phyloP scores from a whole-genome alignment of 1,140 invertebrate species.

The Pseudachorutes palmiensis region DNA sequence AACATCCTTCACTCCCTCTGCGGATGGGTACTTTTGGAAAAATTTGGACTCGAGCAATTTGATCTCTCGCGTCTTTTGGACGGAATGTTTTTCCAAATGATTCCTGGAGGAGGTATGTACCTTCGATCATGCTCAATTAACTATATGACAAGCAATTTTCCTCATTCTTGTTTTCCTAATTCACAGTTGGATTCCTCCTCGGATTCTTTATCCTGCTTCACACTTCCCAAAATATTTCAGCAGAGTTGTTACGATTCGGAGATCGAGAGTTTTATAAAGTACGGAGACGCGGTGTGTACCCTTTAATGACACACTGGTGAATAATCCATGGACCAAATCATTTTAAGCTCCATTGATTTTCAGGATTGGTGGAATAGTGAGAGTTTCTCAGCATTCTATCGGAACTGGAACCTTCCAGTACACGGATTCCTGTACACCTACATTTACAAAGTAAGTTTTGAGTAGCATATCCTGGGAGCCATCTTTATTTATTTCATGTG shows the following conservation, averaged over 20 bases:
- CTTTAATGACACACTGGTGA: too few species aligned
- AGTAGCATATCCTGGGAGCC: not conserved
- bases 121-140: not conserved
- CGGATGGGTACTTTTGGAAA: constrained; percentile 59
- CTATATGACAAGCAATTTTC: not conserved
- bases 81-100: constrained; percentile 60
- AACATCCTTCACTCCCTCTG: constrained; percentile 70
- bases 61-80: constrained; percentile 49
- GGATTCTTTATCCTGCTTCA: constrained; percentile 80
- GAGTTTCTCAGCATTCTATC: constrained; percentile 69
- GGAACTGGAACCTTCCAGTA: constrained; percentile 88
- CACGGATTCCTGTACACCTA: constrained; percentile 90
- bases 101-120: constrained; percentile 53
- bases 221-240: constrained; percentile 79
- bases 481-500: constrained; percentile 45
- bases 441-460: constrained; percentile 64
- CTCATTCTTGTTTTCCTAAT: not conserved
- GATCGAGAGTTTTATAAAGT: constrained; percentile 76
- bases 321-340: too few species aligned
- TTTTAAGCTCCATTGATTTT: constrained; percentile 12
- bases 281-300: too few species aligned
- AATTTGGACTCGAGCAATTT: constrained; percentile 52
- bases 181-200: constrained; percentile 58
- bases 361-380: constrained; percentile 62
- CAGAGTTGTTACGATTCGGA: constrained; percentile 74